Evolutionary conservation across 2,113 vertebrate genomes (phyloP).

Genomic region (Thunnus maccoyii): DNA sequence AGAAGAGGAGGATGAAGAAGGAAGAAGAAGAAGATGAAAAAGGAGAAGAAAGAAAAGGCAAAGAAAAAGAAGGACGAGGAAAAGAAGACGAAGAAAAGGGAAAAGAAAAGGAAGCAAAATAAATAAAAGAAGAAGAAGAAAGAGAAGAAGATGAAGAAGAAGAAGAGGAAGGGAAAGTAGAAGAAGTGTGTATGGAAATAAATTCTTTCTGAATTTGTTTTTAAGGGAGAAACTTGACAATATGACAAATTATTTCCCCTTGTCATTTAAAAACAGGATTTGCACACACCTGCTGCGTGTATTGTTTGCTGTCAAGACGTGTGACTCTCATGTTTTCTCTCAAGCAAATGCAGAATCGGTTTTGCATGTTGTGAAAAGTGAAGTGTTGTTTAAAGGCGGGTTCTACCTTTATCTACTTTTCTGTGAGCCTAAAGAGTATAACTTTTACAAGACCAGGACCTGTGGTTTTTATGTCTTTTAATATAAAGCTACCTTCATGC

Average conservation of each 20-base stretch:
- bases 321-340: not conserved
- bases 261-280: conserved; percentile 5
- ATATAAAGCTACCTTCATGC: too few species aligned
- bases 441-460: too few species aligned
- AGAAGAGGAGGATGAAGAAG: not conserved
- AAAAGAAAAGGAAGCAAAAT: too few species aligned
- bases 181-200: not conserved
- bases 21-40: not conserved
- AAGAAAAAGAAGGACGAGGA: not conserved
- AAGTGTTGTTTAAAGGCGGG: too few species aligned
- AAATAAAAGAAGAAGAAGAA: not conserved
- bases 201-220: not conserved
- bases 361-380: not conserved
- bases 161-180: not conserved
- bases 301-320: not conserved
- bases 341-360: conserved; percentile 25
- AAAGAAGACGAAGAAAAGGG: not conserved
- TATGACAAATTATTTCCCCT: not conserved
- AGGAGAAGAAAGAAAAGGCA: not conserved
- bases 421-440: too few species aligned
- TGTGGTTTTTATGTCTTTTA: too few species aligned
- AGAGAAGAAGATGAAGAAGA: not conserved
- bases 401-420: too few species aligned
- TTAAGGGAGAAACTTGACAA: not conserved
- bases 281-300: conserved; percentile 34